A percentile compares a stretch with the other conserved stretches of the same genome.
Evolutionary conservation across 2,113 vertebrate genomes (phyloP).

Genomic region (Atherinomorus stipes): DNA sequence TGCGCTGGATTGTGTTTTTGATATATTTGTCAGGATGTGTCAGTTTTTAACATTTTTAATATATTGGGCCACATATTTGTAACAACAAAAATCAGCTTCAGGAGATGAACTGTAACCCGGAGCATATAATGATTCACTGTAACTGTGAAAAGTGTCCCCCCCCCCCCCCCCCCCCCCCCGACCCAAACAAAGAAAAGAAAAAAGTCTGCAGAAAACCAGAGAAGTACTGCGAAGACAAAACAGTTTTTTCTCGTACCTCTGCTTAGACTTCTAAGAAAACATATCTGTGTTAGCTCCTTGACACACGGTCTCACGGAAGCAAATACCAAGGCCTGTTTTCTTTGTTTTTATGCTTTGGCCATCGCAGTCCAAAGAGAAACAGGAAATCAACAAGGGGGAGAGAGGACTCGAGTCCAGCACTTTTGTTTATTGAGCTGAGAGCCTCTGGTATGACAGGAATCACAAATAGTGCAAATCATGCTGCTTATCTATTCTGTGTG

Average conservation of each 20-base stretch:
- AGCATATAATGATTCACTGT: neutral
- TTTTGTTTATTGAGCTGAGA: slow-evolving; percentile 67
- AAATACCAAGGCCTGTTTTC: slow-evolving; percentile 41
- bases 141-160: too few relatives aligned
- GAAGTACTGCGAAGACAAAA: neutral
- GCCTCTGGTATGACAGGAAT: slow-evolving; percentile 71
- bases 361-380: slow-evolving; percentile 25
- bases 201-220: neutral
- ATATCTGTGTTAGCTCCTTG: slow-evolving; percentile 1
- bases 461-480: slow-evolving; percentile 42
- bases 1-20: too few relatives aligned
- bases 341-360: slow-evolving; percentile 30
- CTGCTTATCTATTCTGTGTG: slow-evolving; percentile 47
- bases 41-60: neutral
- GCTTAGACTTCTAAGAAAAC: neutral
- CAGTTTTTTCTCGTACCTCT: neutral
- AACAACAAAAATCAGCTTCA: neutral
- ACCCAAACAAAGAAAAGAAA: neutral
- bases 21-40: too few relatives aligned
- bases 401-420: slow-evolving; percentile 30
- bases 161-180: too few relatives aligned
- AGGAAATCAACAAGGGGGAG: slow-evolving; percentile 64
- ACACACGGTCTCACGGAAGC: slow-evolving; percentile 2
- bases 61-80: neutral
- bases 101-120: too few relatives aligned